These are phyloP conservation scores for Drosophila jambulina DNA, from an alignment of 1,140 invertebrate genomes.

Conservation along the genomic window DNA sequence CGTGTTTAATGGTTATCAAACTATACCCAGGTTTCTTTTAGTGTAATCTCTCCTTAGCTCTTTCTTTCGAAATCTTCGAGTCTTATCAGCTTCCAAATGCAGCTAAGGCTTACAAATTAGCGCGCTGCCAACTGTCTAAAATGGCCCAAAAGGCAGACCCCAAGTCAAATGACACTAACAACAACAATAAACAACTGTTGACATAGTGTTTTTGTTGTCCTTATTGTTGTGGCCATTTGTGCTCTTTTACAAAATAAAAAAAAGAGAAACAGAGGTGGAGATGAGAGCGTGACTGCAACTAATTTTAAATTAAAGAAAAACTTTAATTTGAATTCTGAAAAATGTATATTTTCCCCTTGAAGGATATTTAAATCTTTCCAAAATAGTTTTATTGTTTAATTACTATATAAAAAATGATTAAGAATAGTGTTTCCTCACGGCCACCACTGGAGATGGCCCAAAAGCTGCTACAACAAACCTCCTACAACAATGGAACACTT, in stretches of 20 bases:
- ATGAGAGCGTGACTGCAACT: conserved; percentile 21
- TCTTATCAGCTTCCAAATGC: conserved; percentile 78
- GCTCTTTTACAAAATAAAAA: conserved; percentile 8
- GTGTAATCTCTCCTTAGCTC: conserved; percentile 4
- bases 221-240: conserved; percentile 41
- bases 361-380: too few species aligned
- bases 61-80: conserved; percentile 53
- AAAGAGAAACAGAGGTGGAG: conserved; percentile 16
- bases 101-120: conserved; percentile 80
- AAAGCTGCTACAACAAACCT: conserved; percentile 16
- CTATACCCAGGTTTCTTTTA: background rate
- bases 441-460: conserved; percentile 17
- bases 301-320: background rate
- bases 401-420: too few species aligned
- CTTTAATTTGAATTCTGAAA: background rate
- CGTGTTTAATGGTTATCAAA: background rate
- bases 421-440: background rate
- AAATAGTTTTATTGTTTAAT: background rate
- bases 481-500: conserved; percentile 82
- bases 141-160: conserved; percentile 75
- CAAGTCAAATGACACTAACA: conserved; percentile 83
- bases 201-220: conserved; percentile 68
- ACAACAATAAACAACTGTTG: conserved; percentile 83
- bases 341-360: background rate
- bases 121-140: conserved; percentile 79